These are phyloP conservation scores for Leptocoma aspasia DNA, from an alignment of 2,113 vertebrate genomes.

Conservation along the genomic window DNA sequence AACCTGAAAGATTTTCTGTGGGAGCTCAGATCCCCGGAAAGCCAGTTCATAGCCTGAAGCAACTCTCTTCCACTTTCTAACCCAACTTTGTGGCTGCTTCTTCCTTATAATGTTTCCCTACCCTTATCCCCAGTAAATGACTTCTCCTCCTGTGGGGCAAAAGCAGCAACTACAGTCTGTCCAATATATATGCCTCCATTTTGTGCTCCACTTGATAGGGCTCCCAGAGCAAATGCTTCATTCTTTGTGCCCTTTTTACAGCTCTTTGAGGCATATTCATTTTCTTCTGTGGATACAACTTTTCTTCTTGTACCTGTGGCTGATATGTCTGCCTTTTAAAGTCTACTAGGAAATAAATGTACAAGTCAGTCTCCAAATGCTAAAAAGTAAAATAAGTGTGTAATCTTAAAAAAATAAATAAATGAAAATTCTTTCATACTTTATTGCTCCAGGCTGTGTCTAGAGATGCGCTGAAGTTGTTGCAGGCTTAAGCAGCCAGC, in stretches of 20 bases:
- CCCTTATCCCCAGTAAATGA: background rate
- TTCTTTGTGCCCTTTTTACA: background rate
- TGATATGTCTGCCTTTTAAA: background rate
- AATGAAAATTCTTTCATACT: background rate
- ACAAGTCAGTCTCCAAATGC: background rate
- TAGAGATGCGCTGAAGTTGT: slow-evolving; percentile 17
- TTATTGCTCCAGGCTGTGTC: slow-evolving; percentile 42
- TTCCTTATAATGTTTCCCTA: background rate
- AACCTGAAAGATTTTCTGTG: background rate
- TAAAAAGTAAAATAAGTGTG: background rate
- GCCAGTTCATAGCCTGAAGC: background rate
- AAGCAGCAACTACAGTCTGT: background rate
- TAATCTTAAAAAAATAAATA: slow-evolving; percentile 12
- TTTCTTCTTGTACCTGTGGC: background rate
- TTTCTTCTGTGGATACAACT: background rate
- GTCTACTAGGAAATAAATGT: background rate
- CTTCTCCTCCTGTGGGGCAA: background rate
- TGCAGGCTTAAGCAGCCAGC: slow-evolving; percentile 13
- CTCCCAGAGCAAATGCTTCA: background rate
- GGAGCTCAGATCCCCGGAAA: background rate
- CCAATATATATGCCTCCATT: background rate
- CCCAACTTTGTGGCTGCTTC: background rate
- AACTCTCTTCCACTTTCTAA: background rate
- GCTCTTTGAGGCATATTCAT: background rate
- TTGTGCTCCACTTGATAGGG: background rate